Evolutionary conservation across 2,888 invertebrate species (phyloP), one percentile per base, ranked within the genome.

Genomic region (Rhodophaea formosa): DNA sequence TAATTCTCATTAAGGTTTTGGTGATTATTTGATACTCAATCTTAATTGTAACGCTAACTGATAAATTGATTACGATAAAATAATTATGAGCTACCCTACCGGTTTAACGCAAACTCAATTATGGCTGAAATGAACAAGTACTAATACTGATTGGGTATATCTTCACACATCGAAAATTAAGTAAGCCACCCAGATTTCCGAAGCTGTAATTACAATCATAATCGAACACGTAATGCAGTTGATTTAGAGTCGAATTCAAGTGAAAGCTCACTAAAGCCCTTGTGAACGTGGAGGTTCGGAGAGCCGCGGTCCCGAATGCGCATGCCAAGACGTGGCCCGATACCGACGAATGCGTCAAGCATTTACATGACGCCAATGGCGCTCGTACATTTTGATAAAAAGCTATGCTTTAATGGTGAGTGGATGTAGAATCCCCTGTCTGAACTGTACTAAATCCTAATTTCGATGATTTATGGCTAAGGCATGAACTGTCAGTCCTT

Each of bases 321-420:
- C 86, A 86, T 82, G 86, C 63, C 81, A 62, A 72, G 69, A 77
- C 60, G 60, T 62, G 59, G 62, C 57, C 66, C 71, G 65, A 72
- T 70, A 72, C 71, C 72, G 66, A 73, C 67, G 71, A 80, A 83
- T 86, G 85, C 85, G 86, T 75, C 85, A 80, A 77, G 73, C 72
- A 65, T 68, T 63, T 70, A 59, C 70, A 76, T 77, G 74, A 79
- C 74, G 65, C 70, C 69, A 78, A 77, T 74, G 71, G 71, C 68
- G 69, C 66, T 70, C 65, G 64, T 67, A 46, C 12, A 29, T 68
- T 70, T 69, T 55, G 59, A 69, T 66, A 64, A 60, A 53, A 61
- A 60, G 23, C 47, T 65, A 70, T 68, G 59, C 61, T 46, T 69
- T 64, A 69, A 68, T 72, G 82, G 84, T 84, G 75, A 84, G 86